phyloP scores from a whole-genome alignment of 2,113 vertebrate genomes.

The Ovibos moschatus region DNA sequence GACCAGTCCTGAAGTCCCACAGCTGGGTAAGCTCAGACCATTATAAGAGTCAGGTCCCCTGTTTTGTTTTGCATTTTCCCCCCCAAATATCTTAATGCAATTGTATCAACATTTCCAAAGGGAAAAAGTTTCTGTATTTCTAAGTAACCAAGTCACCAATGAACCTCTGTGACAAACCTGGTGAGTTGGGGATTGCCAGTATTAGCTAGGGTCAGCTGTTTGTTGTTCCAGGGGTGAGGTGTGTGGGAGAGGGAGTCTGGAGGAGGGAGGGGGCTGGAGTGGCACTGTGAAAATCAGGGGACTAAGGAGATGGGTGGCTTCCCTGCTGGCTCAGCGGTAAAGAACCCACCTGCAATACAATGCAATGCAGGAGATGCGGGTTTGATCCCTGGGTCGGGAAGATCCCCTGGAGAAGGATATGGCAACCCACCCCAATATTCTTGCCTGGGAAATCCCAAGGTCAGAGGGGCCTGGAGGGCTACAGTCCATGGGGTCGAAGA shows the following conservation, averaged over 20 bases:
- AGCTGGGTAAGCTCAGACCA: not conserved
- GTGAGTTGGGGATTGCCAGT: not conserved
- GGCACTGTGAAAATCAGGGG: not conserved
- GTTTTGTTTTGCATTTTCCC: not conserved
- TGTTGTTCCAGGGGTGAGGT: slow-evolving; percentile 56
- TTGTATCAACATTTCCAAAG: not conserved
- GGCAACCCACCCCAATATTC: not conserved
- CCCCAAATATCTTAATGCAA: not conserved
- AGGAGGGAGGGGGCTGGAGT: not conserved
- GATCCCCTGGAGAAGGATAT: not conserved
- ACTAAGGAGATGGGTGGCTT: not conserved
- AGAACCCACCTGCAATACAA: not conserved
- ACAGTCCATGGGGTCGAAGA: not conserved
- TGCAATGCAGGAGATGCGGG: not conserved
- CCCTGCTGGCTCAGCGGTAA: not conserved
- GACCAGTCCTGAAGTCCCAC: not conserved
- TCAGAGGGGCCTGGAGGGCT: not conserved
- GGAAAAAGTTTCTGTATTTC: not conserved
- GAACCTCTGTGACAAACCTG: not conserved
- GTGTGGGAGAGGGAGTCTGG: not conserved
- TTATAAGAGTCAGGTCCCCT: not conserved
- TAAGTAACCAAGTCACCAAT: not conserved
- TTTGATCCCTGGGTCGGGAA: not conserved
- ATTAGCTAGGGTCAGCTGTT: not conserved
- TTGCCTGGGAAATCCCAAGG: not conserved